Percentiles rank a stretch among this genome's conserved stretches.
phyloP scores from a whole-genome alignment of 92 coral and sea anemone genomes.

The Umimayanthus kanabou region DNA sequence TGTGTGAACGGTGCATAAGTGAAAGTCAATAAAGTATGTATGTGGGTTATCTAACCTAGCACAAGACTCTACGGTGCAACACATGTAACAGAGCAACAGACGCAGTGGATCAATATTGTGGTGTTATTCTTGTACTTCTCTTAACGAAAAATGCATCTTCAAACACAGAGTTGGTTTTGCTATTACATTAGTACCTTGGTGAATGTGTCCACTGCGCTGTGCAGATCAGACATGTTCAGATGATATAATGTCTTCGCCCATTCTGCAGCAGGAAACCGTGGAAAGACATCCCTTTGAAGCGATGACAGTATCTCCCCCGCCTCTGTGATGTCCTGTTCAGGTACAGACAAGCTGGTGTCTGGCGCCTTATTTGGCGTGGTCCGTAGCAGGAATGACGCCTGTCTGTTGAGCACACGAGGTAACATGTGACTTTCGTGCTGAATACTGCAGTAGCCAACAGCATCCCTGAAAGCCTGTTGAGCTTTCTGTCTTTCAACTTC shows the following conservation, averaged over 20 bases:
- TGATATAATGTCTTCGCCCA: conserved; percentile 23
- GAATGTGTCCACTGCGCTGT: conserved; percentile 19
- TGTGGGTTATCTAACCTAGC: background rate
- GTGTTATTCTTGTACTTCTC: background rate
- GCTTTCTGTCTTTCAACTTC: conserved; percentile 10
- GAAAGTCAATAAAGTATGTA: no score
- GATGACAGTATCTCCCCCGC: background rate
- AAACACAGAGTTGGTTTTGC: background rate
- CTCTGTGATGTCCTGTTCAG: background rate
- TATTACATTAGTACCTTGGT: conserved; percentile 1
- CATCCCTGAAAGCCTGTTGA: conserved; percentile 14
- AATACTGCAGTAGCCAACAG: conserved; percentile 1
- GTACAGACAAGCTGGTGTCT: conserved; percentile 33
- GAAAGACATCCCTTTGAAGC: conserved; percentile 20
- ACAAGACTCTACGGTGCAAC: no score
- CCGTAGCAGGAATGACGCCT: conserved; percentile 43
- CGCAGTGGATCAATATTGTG: background rate
- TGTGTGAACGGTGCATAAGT: no score
- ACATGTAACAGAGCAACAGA: background rate
- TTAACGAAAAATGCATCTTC: no score
- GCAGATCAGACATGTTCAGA: conserved; percentile 22
- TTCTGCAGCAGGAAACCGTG: conserved; percentile 6
- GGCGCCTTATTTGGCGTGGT: conserved; percentile 47
- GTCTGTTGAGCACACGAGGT: conserved; percentile 44
- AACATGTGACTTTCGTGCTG: conserved; percentile 25